Base-by-base conservation (phyloP, 2,888 invertebrate genomes). In the Stenotaenia linearis region DNA sequence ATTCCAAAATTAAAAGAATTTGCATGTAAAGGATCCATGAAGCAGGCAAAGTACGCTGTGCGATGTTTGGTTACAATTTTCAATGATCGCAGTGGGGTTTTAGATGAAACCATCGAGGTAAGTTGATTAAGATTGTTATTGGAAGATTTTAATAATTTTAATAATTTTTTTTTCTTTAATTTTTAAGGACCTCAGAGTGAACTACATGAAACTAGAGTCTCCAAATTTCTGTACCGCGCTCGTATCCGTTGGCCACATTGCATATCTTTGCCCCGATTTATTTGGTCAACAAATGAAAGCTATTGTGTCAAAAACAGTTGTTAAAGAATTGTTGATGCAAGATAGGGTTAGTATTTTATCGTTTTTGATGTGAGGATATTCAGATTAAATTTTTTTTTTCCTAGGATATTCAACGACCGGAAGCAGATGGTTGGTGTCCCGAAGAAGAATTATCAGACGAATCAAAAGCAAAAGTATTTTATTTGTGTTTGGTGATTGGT, bases 41-140 rank as follows among this genome's bases (percentile, higher is more conserved):
- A 97, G 86, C 97, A 98, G 87, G 96, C 97, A 6, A 98, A 98
- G 87, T 96, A 97, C 84, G 97, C 98, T 3, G 93, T 98, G 81
- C 91, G 95, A 83, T 98, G 97, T 87, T 90, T 98, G 79, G 84
- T 75, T 10, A 75, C 37, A 28, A 37, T 79, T 37, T 79, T 40
- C 37, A 79, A 15, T 21, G 37, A 79, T 23, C 93, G 92, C 83
- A 90, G 90, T 79, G 80, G 81, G 18, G 91, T 94, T 83, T 96
- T 95, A 87, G 92, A 92, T 1, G 92, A 92, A 83, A 93, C 95
- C 83, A 89, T 96, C 84, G 95, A 96, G 83, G 87, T 87, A 83
- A 83, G 82, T 79, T 40, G 30, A 50, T 32, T n/a, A 1, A 23
- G 18, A 21, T 25, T 30, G 3, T 6, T n/a, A 0, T 30, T 74